Conservation (phyloP, 2,888 invertebrate species). For the Mesorhabditis spiculigera region DNA sequence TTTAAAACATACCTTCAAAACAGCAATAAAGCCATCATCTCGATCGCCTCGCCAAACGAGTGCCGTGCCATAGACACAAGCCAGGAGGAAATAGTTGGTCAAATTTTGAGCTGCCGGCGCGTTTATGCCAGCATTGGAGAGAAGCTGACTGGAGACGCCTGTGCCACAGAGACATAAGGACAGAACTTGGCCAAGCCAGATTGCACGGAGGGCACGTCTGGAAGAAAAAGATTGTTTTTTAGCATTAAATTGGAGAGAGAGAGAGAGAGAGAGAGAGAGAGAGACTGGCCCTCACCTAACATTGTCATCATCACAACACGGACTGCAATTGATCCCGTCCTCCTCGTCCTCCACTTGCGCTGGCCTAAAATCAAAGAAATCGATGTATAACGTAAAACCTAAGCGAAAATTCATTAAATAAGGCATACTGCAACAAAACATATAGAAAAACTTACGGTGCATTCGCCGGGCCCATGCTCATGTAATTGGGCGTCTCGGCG, state of each 20-base stretch:
- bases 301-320: slow-evolving; percentile 46
- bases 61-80: slow-evolving; percentile 75
- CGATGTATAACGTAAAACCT: no score
- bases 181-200: slow-evolving; percentile 68
- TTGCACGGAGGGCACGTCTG: slow-evolving; percentile 57
- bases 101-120: slow-evolving; percentile 80
- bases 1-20: no score
- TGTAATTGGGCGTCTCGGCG: no score
- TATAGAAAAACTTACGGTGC: no score
- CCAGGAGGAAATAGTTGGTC: slow-evolving; percentile 75
- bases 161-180: slow-evolving; percentile 76
- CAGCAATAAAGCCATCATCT: slow-evolving; percentile 23
- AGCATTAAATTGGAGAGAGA: background rate
- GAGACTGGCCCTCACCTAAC: slow-evolving; percentile 27
- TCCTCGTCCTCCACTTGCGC: slow-evolving; percentile 25
- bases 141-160: slow-evolving; percentile 72
- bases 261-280: slow-evolving; percentile 1
- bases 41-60: slow-evolving; percentile 67
- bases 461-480: no score
- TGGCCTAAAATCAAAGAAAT: background rate
- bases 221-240: slow-evolving; percentile 21
- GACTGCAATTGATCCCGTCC: slow-evolving; percentile 46
- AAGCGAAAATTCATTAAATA: no score
- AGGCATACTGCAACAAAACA: no score
- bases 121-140: slow-evolving; percentile 70